A percentile compares a stretch with the other conserved stretches of the same genome.
phyloP scores from a whole-genome alignment of 2,888 invertebrate species.

The Lobophora halterata region DNA sequence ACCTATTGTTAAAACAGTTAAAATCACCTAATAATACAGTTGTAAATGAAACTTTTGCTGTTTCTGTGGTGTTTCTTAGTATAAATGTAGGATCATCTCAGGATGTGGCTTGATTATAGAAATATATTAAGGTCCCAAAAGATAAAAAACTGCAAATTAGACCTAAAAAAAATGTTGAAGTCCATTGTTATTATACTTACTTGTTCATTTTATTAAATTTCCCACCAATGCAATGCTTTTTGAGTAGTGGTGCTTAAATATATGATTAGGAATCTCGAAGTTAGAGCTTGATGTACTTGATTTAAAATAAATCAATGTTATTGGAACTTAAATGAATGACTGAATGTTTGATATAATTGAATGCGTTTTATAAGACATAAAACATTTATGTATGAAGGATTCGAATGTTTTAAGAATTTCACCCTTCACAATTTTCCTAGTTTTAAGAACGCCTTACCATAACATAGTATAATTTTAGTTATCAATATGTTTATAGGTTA shows the following conservation, averaged over 20 bases:
- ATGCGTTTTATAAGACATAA: too few relatives aligned
- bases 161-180: too few relatives aligned
- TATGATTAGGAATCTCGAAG: slow-evolving; percentile 26
- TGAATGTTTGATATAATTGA: slow-evolving; percentile 18
- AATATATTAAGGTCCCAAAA: too few relatives aligned
- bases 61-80: too few relatives aligned
- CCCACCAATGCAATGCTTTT: slow-evolving; percentile 43
- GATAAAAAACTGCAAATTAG: too few relatives aligned
- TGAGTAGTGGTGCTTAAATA: slow-evolving; percentile 46
- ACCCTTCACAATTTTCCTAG: slow-evolving; percentile 17
- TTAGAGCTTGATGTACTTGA: slow-evolving; percentile 26
- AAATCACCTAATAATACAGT: too few relatives aligned
- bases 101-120: too few relatives aligned
- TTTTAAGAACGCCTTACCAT: slow-evolving; percentile 27
- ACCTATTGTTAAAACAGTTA: too few relatives aligned
- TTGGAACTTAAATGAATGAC: slow-evolving; percentile 18
- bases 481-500: slow-evolving; percentile 39
- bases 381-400: slow-evolving; percentile 20
- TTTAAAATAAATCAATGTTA: slow-evolving; percentile 22
- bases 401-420: slow-evolving; percentile 11
- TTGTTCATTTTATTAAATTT: slow-evolving; percentile 28
- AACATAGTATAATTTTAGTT: slow-evolving; percentile 26
- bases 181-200: too few relatives aligned
- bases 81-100: too few relatives aligned
- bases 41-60: too few relatives aligned